Base-by-base conservation (phyloP, 2,888 invertebrate species). In the Leptinotarsa juncta region DNA sequence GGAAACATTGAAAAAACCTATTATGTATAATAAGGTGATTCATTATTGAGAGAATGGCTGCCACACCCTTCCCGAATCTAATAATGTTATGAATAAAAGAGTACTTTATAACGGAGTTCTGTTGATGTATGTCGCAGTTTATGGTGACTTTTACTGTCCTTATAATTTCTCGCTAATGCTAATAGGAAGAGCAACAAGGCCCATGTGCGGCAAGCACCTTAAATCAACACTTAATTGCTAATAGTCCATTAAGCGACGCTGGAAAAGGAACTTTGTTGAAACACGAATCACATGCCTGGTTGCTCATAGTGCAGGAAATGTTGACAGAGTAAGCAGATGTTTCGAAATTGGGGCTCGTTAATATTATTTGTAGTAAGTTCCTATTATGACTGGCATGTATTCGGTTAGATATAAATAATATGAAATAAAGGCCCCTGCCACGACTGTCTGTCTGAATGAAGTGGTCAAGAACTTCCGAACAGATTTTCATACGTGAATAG, bases 221-320 rank as follows among this genome's bases (percentile, higher is more conserved):
- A 82, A 81, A 81, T 82, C 79, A 82, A 78, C 79, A 78, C 77
- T 79, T 82, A 82, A 80, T 81, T 81, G 80, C 81, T 80, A 79
- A 82, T 82, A 82, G 80, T 78, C 77, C 80, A 74, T 80, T 80
- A 71, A 70, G 76, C 71, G 71, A 32, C 65, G 73, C 75, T 62
- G 66, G 57, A 75, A 78, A 81, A 80, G 78, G 50, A 81, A 80
- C 74, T 79, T 78, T 65, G 77, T 79, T 79, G 71, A 80, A 80
- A 77, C 67, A 60, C 74, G 62, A 69, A 70, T 72, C 65, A 72
- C 50, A 26, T 26, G 23, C 23, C 20, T 26, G 60, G 60, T 23
- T 60, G 60, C 14, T 26, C 15, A 60, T 60, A 60, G 60, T 60
- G 26, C 60, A 60, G 60, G 60, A 23, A 26, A 4, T 15, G 16